These are phyloP conservation scores for Cebidichthys violaceus DNA, from an alignment of 2,113 vertebrate genomes.

Conservation along the genomic window DNA sequence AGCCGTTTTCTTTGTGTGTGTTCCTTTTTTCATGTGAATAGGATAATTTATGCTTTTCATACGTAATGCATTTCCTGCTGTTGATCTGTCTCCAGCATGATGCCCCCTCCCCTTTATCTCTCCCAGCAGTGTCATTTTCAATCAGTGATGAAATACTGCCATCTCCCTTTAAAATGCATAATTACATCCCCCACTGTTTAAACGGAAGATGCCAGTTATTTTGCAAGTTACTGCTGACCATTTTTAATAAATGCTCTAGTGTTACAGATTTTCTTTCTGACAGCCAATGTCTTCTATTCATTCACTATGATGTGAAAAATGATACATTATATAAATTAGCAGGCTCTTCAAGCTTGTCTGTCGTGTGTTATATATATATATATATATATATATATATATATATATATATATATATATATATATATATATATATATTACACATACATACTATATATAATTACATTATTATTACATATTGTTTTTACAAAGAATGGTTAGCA, in stretches of 20 bases:
- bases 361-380: background rate
- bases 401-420: background rate
- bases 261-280: background rate
- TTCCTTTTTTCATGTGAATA: slow-evolving; percentile 41
- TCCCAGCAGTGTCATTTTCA: slow-evolving; percentile 27
- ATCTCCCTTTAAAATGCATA: slow-evolving; percentile 66
- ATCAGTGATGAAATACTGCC: slow-evolving; percentile 74
- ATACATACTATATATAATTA: background rate
- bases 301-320: background rate
- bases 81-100: slow-evolving; percentile 36
- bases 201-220: background rate
- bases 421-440: no score
- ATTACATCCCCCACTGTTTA: slow-evolving; percentile 42
- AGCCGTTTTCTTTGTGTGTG: background rate
- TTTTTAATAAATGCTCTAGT: background rate
- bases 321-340: background rate
- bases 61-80: slow-evolving; percentile 40
- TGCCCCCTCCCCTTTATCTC: slow-evolving; percentile 23
- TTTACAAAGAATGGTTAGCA: background rate
- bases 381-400: background rate
- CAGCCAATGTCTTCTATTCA: background rate
- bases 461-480: background rate
- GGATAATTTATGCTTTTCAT: slow-evolving; percentile 54
- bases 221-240: background rate
- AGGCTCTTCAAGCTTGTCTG: background rate